Conservation (phyloP, 2,888 invertebrate species). For the Rhagium mordax region DNA sequence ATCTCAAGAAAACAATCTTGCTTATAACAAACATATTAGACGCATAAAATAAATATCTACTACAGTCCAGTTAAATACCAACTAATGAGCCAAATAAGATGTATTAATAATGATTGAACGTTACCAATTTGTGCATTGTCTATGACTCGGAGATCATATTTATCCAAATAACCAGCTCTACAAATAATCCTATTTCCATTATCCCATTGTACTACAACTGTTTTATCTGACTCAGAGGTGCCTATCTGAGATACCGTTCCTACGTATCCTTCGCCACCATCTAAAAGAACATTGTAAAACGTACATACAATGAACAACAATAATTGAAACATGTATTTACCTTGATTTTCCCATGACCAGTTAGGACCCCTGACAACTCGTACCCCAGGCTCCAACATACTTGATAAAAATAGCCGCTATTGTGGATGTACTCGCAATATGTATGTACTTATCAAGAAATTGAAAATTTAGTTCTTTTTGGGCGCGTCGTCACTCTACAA, state of each 20-base stretch:
- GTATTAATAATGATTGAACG: slow-evolving; percentile 47
- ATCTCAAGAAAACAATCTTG: too few relatives aligned
- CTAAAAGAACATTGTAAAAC: slow-evolving; percentile 66
- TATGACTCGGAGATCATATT: slow-evolving; percentile 84
- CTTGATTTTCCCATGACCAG: slow-evolving; percentile 88
- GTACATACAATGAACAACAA: too few relatives aligned
- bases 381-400: slow-evolving; percentile 79
- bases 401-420: background rate
- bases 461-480: too few relatives aligned
- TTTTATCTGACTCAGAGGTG: slow-evolving; percentile 80
- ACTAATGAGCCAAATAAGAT: too few relatives aligned
- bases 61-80: too few relatives aligned
- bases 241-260: slow-evolving; percentile 89
- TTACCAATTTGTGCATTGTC: slow-evolving; percentile 89
- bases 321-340: slow-evolving; percentile 67
- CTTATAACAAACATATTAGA: too few relatives aligned
- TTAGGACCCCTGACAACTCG: slow-evolving; percentile 86
- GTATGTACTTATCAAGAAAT: too few relatives aligned
- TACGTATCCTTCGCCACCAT: slow-evolving; percentile 85
- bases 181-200: slow-evolving; percentile 83
- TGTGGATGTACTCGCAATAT: too few relatives aligned
- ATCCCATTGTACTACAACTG: slow-evolving; percentile 93
- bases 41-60: too few relatives aligned
- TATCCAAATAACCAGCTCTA: slow-evolving; percentile 87
- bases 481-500: too few relatives aligned